Evolutionary conservation across 2,888 invertebrate genomes (phyloP).

Genomic region (Mamestra brassicae): DNA sequence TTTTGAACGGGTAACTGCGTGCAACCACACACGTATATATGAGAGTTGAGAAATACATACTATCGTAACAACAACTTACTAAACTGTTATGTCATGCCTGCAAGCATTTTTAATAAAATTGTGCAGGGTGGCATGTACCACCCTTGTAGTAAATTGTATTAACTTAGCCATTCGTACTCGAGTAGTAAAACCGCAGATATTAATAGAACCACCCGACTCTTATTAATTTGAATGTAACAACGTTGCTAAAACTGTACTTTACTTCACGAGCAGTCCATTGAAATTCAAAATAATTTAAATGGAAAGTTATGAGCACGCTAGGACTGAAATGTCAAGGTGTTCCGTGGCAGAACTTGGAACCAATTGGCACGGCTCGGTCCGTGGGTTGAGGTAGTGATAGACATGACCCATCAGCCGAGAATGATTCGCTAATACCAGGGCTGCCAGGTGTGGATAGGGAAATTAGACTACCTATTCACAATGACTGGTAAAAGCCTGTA

Average conservation of each 20-base stretch:
- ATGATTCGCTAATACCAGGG: constrained; percentile 8
- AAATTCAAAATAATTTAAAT: constrained; percentile 35
- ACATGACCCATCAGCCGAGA: constrained; percentile 11
- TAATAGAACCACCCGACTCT: constrained; percentile 12
- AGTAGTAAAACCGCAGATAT: constrained; percentile 3
- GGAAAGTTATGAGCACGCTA: constrained; percentile 36
- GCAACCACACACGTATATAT: not conserved
- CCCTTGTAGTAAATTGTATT: not conserved
- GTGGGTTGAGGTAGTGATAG: constrained; percentile 1
- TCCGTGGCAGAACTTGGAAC: constrained; percentile 32
- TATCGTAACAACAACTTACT: too few relatives aligned
- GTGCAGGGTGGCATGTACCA: too few relatives aligned
- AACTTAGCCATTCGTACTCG: not conserved
- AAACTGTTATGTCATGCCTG: not conserved
- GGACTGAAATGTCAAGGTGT: constrained; percentile 44
- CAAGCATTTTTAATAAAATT: not conserved
- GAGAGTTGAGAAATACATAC: too few relatives aligned
- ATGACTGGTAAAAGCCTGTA: too few relatives aligned
- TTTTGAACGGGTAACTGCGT: too few relatives aligned
- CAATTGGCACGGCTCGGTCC: constrained; percentile 36
- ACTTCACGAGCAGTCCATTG: constrained; percentile 16
- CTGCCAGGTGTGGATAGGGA: not conserved
- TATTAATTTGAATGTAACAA: constrained; percentile 16
- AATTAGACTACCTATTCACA: not conserved
- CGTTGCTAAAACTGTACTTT: constrained; percentile 32